A percentile compares a stretch with the other conserved stretches of the same genome.
Evolutionary conservation across 2,888 invertebrate species (phyloP).

Genomic region (Ptychoptera albimana): DNA sequence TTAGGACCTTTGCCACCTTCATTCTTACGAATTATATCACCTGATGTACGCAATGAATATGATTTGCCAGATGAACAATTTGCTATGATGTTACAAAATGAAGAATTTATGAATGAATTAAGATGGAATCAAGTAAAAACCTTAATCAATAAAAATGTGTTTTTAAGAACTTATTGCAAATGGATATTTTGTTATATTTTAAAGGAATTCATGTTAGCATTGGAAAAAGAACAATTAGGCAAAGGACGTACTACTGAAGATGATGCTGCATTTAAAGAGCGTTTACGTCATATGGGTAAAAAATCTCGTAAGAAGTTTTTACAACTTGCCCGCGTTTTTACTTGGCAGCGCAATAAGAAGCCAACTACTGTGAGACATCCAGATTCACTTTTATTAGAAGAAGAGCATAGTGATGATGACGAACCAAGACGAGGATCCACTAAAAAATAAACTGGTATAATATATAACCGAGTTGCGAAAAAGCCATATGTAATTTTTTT

Average conservation of each 20-base stretch:
- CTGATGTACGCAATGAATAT: conserved; percentile 23
- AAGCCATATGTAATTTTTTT: no score
- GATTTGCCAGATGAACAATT: conserved; percentile 75
- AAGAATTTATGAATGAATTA: conserved; percentile 77
- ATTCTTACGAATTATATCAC: conserved; percentile 49
- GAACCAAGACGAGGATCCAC: conserved; percentile 19
- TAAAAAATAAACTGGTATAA: no score
- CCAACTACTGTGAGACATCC: conserved; percentile 32
- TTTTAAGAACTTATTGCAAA: background rate
- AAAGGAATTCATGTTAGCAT: conserved; percentile 65
- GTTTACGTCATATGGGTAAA: conserved; percentile 70
- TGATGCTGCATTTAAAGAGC: conserved; percentile 50
- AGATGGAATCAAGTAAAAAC: conserved; percentile 56
- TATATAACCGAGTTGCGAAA: no score
- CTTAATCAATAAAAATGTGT: background rate
- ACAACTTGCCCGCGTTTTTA: conserved; percentile 60
- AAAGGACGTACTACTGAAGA: conserved; percentile 45
- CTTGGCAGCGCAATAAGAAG: conserved; percentile 43
- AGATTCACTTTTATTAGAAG: conserved; percentile 41
- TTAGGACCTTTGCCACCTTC: conserved; percentile 61
- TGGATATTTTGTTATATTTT: background rate
- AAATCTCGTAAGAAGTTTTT: conserved; percentile 68
- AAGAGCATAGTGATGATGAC: conserved; percentile 46
- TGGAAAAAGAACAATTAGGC: conserved; percentile 55
- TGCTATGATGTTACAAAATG: conserved; percentile 75